Base-by-base conservation (phyloP, 2,888 invertebrate species). In the Epirrita christyi region DNA sequence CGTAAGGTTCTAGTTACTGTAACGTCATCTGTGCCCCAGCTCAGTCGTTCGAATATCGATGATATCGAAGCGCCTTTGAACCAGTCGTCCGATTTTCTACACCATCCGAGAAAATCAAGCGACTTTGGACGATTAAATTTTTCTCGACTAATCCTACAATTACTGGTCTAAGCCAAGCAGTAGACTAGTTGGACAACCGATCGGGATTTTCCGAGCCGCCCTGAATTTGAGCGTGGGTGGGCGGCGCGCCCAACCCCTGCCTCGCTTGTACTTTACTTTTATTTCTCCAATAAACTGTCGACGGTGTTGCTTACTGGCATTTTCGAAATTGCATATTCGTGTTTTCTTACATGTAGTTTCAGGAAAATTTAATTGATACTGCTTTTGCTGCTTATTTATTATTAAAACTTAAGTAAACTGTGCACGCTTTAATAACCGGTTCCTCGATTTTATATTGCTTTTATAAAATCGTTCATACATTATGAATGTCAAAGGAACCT, bases 211-310 rank as follows among this genome's bases (percentile, higher is more conserved):
- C 38, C 50, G 43, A 50, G 34, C 66, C 75, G 70, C 75, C 71
- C 72, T 55, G 54, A 47, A 57, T 52, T 34, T 43, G 59, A 52
- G 47, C 55, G 67, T 64, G 72, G 75, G 76, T 66, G 76, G 58
- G 53, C 41, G 78, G 72, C 63, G 71, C 66, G 69, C 74, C 67
- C 67, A 57, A 59, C 65, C 75, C 70, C 64, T 42, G 59, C 54
- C 21, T 27, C 38, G 50, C 46, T 58, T 47, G 47, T 55, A 59
- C 73, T 66, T 66, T 60, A 68, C 67, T 73, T 70, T 71, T 70
- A 71, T 75, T 67, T 63, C 72, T 75, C 63, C 65, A 57, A 67
- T 68, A 69, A 67, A 64, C 59, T 58, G 61, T 59, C 59, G 61
- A 60, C 59, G 44, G 66, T 72, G 72, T 73, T 76, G 68, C 74